Percentiles rank a stretch among this genome's conserved stretches.
These are phyloP conservation scores for Dynastes maya DNA, from an alignment of 2,888 invertebrate genomes.

Conservation along the genomic window DNA sequence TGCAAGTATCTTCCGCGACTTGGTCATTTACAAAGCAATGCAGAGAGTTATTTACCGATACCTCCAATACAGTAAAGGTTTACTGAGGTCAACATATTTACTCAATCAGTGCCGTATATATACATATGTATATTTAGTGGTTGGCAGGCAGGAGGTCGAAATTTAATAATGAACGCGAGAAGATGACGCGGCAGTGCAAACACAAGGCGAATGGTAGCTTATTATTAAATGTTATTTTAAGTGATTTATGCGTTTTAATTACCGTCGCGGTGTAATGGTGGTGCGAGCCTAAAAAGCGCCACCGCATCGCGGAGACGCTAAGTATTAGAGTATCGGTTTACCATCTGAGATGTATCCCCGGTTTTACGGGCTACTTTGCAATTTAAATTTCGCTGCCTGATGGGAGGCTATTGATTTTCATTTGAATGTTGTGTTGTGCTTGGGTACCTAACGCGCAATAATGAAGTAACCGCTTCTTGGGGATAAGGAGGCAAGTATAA, in stretches of 20 bases:
- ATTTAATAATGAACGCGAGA: constrained; percentile 37
- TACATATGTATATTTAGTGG: not conserved
- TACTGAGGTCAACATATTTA: too few relatives aligned
- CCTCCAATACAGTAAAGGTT: too few relatives aligned
- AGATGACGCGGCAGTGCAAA: not conserved
- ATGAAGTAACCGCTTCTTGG: constrained; percentile 25
- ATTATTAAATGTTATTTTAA: constrained; percentile 43
- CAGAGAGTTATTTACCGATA: too few relatives aligned
- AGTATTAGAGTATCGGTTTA: constrained; percentile 36
- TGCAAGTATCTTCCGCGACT: too few relatives aligned
- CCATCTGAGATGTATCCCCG: constrained; percentile 33
- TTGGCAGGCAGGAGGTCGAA: constrained; percentile 7
- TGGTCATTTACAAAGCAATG: too few relatives aligned
- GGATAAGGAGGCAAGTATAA: not conserved
- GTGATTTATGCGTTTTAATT: constrained; percentile 46
- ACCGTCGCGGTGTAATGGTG: constrained; percentile 21
- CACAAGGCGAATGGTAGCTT: constrained; percentile 22
- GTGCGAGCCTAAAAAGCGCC: not conserved
- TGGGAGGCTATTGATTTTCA: constrained; percentile 40
- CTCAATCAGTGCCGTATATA: too few relatives aligned
- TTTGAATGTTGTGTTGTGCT: constrained; percentile 32
- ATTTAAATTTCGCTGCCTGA: constrained; percentile 37
- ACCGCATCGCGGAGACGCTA: constrained; percentile 1
- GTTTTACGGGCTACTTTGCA: constrained; percentile 37
- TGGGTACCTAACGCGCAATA: constrained; percentile 11